Conservation (phyloP, 2,113 vertebrate species). For the Oncorhynchus masou region DNA sequence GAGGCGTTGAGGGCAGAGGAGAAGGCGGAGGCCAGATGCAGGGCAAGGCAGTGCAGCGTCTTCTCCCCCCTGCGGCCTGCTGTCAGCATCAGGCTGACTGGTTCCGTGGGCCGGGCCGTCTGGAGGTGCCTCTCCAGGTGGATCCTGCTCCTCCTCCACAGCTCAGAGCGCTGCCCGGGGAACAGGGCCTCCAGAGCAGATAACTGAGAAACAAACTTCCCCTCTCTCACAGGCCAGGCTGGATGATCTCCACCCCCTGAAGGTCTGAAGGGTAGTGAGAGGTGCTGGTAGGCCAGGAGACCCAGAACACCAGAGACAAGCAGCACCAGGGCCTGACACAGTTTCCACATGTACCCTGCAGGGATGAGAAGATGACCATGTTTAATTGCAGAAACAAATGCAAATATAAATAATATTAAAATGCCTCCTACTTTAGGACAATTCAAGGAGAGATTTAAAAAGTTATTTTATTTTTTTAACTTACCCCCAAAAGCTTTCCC, state of each 20-base stretch:
- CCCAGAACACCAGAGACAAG: slow-evolving; percentile 14
- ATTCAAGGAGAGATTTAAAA: neutral
- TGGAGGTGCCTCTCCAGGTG: slow-evolving; percentile 85
- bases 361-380: slow-evolving; percentile 9
- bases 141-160: slow-evolving; percentile 83
- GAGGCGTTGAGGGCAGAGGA: slow-evolving; percentile 69
- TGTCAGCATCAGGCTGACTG: slow-evolving; percentile 84
- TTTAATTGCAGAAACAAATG: neutral
- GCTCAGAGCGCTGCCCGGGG: slow-evolving; percentile 76
- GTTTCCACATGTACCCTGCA: slow-evolving; percentile 42
- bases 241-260: neutral
- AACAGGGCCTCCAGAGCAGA: slow-evolving; percentile 64
- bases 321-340: slow-evolving; percentile 40
- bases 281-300: slow-evolving; percentile 34
- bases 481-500: slow-evolving; percentile 41
- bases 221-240: neutral
- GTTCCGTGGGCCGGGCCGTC: slow-evolving; percentile 70
- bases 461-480: too few relatives aligned
- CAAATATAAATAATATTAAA: neutral
- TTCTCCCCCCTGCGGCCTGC: slow-evolving; percentile 70
- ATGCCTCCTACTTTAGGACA: neutral
- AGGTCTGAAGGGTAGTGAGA: neutral
- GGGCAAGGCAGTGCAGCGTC: slow-evolving; percentile 84
- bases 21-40: slow-evolving; percentile 74
- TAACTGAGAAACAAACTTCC: slow-evolving; percentile 38